phyloP scores from a whole-genome alignment of 2,797 vertebrate species.

The Amazonetta brasiliensis region DNA sequence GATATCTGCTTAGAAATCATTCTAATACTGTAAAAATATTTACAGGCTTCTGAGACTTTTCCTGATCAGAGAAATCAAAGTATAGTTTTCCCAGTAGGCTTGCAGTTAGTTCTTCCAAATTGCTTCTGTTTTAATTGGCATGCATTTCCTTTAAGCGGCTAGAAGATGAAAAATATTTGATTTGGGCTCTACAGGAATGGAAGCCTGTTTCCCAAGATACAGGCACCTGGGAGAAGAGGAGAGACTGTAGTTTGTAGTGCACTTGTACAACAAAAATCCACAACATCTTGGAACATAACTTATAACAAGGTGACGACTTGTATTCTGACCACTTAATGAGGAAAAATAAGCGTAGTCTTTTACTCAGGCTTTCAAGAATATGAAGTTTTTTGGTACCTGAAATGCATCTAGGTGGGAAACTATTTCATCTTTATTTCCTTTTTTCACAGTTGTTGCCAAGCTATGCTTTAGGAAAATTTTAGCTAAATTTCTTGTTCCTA shows the following conservation, averaged over 20 bases:
- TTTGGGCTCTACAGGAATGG: constrained; percentile 38
- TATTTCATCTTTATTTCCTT: not conserved
- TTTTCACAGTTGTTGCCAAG: not conserved
- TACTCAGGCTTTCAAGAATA: not conserved
- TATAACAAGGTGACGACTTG: not conserved
- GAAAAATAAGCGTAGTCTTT: not conserved
- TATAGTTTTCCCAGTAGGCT: constrained; percentile 55
- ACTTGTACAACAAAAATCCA: not conserved
- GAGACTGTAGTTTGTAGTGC: not conserved
- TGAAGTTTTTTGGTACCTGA: not conserved
- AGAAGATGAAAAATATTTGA: constrained; percentile 51
- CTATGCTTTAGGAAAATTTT: not conserved
- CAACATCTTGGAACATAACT: not conserved
- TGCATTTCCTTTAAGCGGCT: constrained; percentile 28
- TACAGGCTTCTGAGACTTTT: constrained; percentile 53
- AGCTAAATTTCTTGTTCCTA: not conserved
- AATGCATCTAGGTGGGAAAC: not conserved
- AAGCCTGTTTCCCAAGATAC: not conserved
- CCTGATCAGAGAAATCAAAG: constrained; percentile 58
- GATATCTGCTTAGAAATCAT: not conserved
- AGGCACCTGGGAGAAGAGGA: not conserved
- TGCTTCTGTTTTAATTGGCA: constrained; percentile 60
- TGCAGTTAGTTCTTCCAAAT: constrained; percentile 56
- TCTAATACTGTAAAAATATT: constrained; percentile 56
- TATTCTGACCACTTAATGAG: not conserved